Base-by-base conservation (phyloP, 2,888 invertebrate species). In the Melanotus villosus region DNA sequence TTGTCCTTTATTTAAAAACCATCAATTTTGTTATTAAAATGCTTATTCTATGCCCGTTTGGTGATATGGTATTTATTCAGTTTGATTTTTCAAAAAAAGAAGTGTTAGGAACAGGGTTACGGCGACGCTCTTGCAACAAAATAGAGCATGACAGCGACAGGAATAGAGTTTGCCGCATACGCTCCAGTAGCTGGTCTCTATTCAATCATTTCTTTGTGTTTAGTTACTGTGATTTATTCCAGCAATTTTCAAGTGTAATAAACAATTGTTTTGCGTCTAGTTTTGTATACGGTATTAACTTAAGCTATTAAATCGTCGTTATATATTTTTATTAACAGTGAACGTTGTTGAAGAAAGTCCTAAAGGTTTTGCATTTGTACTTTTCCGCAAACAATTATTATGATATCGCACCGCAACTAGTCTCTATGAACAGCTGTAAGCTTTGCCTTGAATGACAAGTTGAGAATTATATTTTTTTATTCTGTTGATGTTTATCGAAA, bases 361-460 rank as follows among this genome's bases (percentile, higher is more conserved):
- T 18, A 34, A 12, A 58, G 14, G 26, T 26, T 38, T 58, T 52
- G n/a, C 32, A 47, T 45, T 45, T 23, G 47, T 47, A 47, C 52
- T 32, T 32, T 32, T 52, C 52, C 52, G 52, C 52, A 52, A 52
- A 52, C 16, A 52, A 52, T 32, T 32, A 52, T 52, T 9, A 21
- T 59, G 47, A n/a, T n/a, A n/a, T 50, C 62, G 56, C 65, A 36
- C 59, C 26, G 7, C 18, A n/a, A 70, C 70, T 66, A 58, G 66
- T 21, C 57, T 52, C 70, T 41, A 70, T 66, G 56, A 70, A 70
- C 70, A 70, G 66, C 70, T 70, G 70, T 70, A 63, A 21, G 30
- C 21, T 52, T 56, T 58, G 66, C 65, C 62, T 66, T 65, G 63
- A 69, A 60, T 62, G 56, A 68, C 63, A 66, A 66, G 58, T 62